Evolutionary conservation across 2,797 vertebrate genomes (phyloP).

Genomic region (Manis crassicaudata): DNA sequence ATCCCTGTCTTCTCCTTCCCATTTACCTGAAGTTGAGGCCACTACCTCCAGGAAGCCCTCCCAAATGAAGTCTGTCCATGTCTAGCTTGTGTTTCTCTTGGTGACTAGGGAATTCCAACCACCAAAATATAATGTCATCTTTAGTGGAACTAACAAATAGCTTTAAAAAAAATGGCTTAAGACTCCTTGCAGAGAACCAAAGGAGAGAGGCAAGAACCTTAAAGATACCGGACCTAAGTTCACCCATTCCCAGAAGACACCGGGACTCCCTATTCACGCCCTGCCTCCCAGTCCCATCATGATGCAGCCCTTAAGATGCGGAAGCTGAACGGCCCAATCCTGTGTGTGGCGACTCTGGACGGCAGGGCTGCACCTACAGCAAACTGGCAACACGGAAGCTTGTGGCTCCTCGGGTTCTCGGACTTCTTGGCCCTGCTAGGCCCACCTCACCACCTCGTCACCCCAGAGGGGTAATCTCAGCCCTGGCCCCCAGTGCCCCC

Average conservation of each 20-base stretch:
- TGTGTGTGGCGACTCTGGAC: neutral
- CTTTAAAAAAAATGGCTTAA: neutral
- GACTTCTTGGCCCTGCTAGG: neutral
- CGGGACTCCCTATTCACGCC: neutral
- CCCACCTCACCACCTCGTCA: neutral
- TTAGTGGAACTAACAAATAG: neutral
- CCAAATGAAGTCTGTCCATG: neutral
- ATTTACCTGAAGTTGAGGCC: neutral
- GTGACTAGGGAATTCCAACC: conserved; percentile 5
- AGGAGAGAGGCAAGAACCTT: neutral
- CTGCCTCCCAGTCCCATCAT: neutral
- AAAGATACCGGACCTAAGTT: no score
- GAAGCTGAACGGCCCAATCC: neutral
- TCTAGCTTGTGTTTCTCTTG: neutral
- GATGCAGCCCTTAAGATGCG: neutral
- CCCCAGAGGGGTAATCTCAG: neutral
- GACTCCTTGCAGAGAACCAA: neutral
- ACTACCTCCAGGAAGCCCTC: neutral
- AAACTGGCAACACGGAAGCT: neutral
- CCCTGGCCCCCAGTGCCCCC: neutral
- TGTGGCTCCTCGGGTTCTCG: neutral
- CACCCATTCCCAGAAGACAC: neutral
- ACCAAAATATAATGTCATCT: conserved; percentile 5
- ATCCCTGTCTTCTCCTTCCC: neutral
- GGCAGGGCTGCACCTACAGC: neutral